Evolutionary conservation across 2,888 invertebrate species (phyloP).

Genomic region (Rutpela maculata): DNA sequence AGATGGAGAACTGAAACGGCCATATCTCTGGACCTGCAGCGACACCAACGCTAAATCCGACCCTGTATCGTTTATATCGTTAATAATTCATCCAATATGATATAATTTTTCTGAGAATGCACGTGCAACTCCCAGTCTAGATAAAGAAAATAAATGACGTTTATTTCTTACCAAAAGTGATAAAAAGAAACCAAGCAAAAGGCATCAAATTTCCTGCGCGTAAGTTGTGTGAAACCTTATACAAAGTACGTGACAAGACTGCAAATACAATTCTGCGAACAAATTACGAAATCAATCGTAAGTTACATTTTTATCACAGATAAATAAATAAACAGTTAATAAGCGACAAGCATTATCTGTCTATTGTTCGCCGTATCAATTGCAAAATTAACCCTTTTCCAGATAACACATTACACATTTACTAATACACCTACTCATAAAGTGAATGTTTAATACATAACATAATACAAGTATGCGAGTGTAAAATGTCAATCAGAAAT

Average conservation of each 20-base stretch:
- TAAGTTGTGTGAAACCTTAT: neutral
- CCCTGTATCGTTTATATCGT: too few species aligned
- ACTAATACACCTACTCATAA: neutral
- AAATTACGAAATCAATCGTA: neutral
- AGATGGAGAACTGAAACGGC: too few species aligned
- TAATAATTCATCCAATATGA: too few species aligned
- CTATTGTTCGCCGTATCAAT: conserved; percentile 4
- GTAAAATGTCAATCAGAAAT: neutral
- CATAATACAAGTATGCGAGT: neutral
- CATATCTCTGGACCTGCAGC: too few species aligned
- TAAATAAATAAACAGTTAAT: neutral
- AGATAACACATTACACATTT: neutral
- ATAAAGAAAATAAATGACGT: neutral
- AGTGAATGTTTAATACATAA: neutral
- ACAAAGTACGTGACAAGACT: neutral
- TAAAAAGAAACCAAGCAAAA: neutral
- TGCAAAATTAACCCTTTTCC: neutral
- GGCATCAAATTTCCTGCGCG: neutral
- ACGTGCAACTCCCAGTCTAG: too few species aligned
- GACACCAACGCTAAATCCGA: too few species aligned
- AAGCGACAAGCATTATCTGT: neutral
- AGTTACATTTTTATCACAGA: neutral
- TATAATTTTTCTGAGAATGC: too few species aligned
- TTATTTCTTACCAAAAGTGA: neutral
- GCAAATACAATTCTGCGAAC: neutral